These are phyloP conservation scores for Drosophila lacicola DNA, from an alignment of 2,888 invertebrate genomes.

Conservation along the genomic window DNA sequence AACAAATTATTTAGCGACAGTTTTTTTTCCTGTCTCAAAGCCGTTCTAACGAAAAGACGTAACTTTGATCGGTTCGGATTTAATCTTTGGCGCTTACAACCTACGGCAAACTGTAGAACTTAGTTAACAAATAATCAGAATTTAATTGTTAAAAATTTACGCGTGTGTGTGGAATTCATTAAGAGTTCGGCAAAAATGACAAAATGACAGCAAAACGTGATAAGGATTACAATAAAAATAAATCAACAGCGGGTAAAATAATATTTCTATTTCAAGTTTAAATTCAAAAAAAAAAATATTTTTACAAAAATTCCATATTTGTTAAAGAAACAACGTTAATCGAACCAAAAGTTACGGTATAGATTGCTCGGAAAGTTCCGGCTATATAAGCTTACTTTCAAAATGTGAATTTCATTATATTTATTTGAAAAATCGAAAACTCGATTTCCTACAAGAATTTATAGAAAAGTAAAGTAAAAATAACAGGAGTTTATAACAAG, in stretches of 20 bases:
- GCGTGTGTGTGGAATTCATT: conserved; percentile 59
- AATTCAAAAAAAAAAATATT: background rate
- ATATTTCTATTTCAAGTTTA: background rate
- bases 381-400: no score
- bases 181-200: conserved; percentile 78
- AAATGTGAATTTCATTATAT: no score
- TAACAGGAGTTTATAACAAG: no score
- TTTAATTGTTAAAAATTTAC: conserved; percentile 16
- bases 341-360: no score
- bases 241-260: conserved; percentile 82
- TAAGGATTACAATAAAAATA: conserved; percentile 84
- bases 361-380: no score
- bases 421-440: no score
- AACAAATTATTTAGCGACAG: background rate
- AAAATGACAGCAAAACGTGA: conserved; percentile 85
- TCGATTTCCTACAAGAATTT: no score
- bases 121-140: conserved; percentile 10
- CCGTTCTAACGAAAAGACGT: conserved; percentile 50
- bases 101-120: conserved; percentile 29
- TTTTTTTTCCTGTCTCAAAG: background rate
- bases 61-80: conserved; percentile 31
- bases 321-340: no score
- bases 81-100: conserved; percentile 13
- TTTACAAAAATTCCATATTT: no score
- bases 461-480: no score